Conservation (phyloP, 2,113 vertebrate species). For the Nibea coibor region DNA sequence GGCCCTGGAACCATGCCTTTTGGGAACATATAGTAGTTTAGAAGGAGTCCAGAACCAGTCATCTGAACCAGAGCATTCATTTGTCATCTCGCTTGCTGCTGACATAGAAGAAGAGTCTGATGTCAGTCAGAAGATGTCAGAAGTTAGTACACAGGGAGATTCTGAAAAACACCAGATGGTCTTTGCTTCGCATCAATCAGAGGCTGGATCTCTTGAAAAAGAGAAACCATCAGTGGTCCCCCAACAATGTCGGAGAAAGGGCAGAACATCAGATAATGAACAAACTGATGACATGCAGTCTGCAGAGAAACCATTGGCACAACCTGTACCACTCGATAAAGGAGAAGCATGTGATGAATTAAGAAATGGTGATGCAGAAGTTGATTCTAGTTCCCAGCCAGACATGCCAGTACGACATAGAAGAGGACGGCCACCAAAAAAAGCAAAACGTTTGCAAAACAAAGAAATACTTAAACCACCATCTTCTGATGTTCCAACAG, state of each 20-base stretch:
- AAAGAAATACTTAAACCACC: not conserved
- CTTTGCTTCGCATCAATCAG: not conserved
- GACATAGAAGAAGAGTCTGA: slow-evolving; percentile 11
- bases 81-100: slow-evolving; percentile 21
- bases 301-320: not conserved
- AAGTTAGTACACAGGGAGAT: not conserved
- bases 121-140: not conserved
- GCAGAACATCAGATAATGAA: not conserved
- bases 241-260: slow-evolving; percentile 17
- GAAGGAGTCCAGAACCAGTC: slow-evolving; percentile 2
- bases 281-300: not conserved
- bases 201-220: slow-evolving; percentile 4
- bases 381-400: not conserved
- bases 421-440: slow-evolving; percentile 54
- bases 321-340: not conserved
- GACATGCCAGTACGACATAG: not conserved
- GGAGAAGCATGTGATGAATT: not conserved
- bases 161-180: not conserved
- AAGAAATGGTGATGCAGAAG: not conserved
- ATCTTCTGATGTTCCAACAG: not conserved
- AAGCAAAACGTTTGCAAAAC: not conserved
- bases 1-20: not conserved
- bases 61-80: slow-evolving; percentile 2
- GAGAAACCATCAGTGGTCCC: not conserved
- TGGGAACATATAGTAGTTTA: not conserved